phyloP scores from a whole-genome alignment of 1,140 invertebrate species.

The Macrocentrus cingulum region DNA sequence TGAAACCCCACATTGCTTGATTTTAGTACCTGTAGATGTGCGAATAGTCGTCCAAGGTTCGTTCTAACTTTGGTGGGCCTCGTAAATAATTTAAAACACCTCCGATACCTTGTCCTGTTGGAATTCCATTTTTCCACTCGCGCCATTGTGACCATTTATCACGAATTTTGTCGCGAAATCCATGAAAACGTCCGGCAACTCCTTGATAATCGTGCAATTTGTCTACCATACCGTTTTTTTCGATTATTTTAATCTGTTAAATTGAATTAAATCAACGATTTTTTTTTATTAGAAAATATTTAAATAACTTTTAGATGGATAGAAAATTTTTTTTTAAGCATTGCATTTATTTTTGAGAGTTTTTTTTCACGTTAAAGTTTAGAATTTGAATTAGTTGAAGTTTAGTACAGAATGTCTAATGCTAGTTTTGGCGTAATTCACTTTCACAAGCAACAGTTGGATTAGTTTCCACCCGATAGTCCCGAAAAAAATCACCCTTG shows the following conservation, averaged over 20 bases:
- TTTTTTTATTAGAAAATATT: no score
- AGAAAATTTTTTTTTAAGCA: no score
- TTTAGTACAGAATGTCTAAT: neutral
- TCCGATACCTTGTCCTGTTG: slow-evolving; percentile 48
- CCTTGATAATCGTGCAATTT: slow-evolving; percentile 81
- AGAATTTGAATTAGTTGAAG: slow-evolving; percentile 2
- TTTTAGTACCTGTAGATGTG: slow-evolving; percentile 74
- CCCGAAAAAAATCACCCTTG: no score
- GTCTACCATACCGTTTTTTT: slow-evolving; percentile 60
- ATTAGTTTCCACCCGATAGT: neutral
- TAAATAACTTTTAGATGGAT: no score
- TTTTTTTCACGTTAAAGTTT: no score
- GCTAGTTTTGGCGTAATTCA: neutral
- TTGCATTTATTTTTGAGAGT: no score
- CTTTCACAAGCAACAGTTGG: neutral
- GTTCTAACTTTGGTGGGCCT: slow-evolving; percentile 52
- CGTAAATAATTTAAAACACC: slow-evolving; percentile 50
- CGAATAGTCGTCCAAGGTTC: slow-evolving; percentile 65
- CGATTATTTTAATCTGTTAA: neutral
- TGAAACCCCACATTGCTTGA: neutral
- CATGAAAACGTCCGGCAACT: slow-evolving; percentile 70
- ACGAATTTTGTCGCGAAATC: slow-evolving; percentile 63
- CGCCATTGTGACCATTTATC: slow-evolving; percentile 65
- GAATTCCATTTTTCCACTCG: slow-evolving; percentile 61
- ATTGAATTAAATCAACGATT: neutral